Evolutionary conservation across 1,140 invertebrate species (phyloP).

Genomic region (Drosophila subobscura): DNA sequence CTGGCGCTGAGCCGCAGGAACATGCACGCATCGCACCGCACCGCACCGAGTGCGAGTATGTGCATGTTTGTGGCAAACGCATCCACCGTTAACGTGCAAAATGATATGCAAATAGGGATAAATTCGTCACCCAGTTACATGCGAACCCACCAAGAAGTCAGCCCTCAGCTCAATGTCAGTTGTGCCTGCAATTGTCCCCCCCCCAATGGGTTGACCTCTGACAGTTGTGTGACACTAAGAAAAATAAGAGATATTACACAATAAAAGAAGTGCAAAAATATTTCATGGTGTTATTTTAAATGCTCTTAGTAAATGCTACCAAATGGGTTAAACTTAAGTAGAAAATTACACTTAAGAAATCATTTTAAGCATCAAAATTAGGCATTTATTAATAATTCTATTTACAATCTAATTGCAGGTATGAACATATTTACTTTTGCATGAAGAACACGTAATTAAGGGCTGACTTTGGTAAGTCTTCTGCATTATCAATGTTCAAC

Average conservation of each 20-base stretch:
- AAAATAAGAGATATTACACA: neutral
- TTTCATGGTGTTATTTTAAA: too few species aligned
- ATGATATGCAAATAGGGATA: conserved; percentile 82
- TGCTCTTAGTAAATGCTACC: too few species aligned
- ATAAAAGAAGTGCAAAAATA: neutral
- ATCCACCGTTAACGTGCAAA: conserved; percentile 70
- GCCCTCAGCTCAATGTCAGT: conserved; percentile 28
- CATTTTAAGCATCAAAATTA: too few species aligned
- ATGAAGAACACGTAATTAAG: too few species aligned
- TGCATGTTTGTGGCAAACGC: conserved; percentile 45
- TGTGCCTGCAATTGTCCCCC: conserved; percentile 1
- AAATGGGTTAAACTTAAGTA: too few species aligned
- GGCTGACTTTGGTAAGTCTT: neutral
- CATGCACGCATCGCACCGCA: conserved; percentile 31
- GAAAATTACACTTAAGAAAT: too few species aligned
- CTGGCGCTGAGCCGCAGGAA: conserved; percentile 45
- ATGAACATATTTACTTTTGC: too few species aligned
- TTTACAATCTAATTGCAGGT: too few species aligned
- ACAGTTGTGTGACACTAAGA: too few species aligned
- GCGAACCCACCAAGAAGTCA: conserved; percentile 10
- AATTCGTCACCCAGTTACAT: conserved; percentile 64
- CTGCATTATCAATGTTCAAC: neutral
- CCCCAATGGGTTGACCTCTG: neutral
- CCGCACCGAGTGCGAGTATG: neutral
- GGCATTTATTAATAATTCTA: too few species aligned